Evolutionary conservation across 2,888 invertebrate genomes (phyloP).

Genomic region (Eudemis profundana): DNA sequence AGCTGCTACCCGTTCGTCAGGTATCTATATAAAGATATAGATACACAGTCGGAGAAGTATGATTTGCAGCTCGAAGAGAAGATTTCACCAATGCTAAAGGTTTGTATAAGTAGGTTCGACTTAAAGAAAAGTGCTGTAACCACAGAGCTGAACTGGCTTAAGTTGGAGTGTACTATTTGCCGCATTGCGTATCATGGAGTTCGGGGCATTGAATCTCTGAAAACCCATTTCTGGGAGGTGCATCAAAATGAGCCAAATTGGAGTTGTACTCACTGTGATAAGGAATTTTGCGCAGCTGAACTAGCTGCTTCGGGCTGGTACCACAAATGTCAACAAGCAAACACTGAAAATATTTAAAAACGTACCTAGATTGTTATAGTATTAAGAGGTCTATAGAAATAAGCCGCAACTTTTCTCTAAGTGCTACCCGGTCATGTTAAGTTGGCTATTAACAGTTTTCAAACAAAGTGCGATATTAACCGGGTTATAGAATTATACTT

Average conservation of each 20-base stretch:
- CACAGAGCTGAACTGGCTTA: conserved; percentile 5
- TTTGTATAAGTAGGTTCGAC: neutral
- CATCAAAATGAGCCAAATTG: conserved; percentile 14
- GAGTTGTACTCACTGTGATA: conserved; percentile 10
- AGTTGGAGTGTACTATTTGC: conserved; percentile 11
- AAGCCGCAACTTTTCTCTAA: no score
- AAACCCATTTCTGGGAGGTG: neutral
- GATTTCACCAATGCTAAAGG: conserved; percentile 10
- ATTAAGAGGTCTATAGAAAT: no score
- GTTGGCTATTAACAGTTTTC: no score
- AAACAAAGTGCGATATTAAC: no score
- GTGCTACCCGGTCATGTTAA: no score
- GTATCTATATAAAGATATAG: neutral
- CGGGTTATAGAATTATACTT: no score
- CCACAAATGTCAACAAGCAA: neutral
- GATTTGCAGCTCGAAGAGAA: conserved; percentile 23
- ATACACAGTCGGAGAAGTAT: neutral
- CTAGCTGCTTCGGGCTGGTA: conserved; percentile 4
- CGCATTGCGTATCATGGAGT: neutral
- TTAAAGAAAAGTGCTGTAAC: neutral
- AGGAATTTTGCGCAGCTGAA: neutral
- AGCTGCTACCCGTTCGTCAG: conserved; percentile 6
- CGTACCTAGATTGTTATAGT: no score
- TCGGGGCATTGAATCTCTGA: neutral
- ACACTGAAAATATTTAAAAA: no score